Evolutionary conservation across 2,797 vertebrate genomes (phyloP).

Genomic region (Mormyrops attenuatus): DNA sequence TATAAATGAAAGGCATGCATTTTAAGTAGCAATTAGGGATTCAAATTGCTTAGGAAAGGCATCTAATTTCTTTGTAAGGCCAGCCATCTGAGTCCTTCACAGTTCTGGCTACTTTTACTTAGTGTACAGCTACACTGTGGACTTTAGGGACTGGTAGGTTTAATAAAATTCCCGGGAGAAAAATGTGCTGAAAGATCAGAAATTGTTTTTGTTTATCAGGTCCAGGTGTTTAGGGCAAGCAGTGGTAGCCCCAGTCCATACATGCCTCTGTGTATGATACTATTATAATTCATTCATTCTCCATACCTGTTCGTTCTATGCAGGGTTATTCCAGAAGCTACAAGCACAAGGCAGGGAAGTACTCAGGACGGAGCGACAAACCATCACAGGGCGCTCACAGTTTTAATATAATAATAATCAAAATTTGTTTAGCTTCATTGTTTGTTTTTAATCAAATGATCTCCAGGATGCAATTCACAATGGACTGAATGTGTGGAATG

Average conservation of each 20-base stretch:
- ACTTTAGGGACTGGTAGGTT: background rate
- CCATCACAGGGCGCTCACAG: background rate
- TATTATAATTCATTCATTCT: background rate
- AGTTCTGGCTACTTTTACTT: background rate
- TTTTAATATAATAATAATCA: background rate
- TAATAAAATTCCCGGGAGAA: background rate
- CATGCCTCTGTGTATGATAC: background rate
- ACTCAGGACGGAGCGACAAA: background rate
- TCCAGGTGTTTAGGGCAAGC: background rate
- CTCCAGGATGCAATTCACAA: background rate
- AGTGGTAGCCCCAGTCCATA: background rate
- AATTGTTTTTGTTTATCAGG: background rate
- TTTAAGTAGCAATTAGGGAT: slow-evolving; percentile 6
- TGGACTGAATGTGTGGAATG: background rate
- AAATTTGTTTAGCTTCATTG: background rate
- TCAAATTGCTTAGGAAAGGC: background rate
- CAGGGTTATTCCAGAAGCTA: background rate
- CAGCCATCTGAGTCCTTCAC: slow-evolving; percentile 2
- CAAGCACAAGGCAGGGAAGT: background rate
- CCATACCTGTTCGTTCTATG: background rate
- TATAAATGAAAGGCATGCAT: slow-evolving; percentile 13
- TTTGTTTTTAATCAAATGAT: background rate
- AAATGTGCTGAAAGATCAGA: background rate
- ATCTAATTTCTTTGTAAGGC: background rate
- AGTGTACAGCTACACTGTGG: background rate